A percentile compares a stretch with the other conserved stretches of the same genome.
phyloP scores from a whole-genome alignment of 2,113 vertebrate genomes.

The Gadus macrocephalus region DNA sequence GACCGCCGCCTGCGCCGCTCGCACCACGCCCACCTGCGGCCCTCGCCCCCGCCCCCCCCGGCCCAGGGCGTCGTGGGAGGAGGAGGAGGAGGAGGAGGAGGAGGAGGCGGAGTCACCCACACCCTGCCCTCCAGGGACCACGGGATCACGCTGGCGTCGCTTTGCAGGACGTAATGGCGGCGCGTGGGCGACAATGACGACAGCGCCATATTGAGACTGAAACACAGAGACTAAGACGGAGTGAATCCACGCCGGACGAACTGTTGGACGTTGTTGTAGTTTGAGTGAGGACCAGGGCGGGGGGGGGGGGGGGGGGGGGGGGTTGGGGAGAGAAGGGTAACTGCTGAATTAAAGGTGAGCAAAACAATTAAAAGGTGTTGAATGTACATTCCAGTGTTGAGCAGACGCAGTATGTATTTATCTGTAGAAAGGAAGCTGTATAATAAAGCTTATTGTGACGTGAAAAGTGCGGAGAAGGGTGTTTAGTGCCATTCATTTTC shows the following conservation, averaged over 20 bases:
- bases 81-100: background rate
- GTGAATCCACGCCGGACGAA: background rate
- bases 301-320: conserved; percentile 2
- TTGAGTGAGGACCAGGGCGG: conserved; percentile 1
- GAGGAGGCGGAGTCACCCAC: conserved; percentile 16
- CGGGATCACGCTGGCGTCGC: conserved; percentile 41
- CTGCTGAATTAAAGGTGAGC: too few relatives aligned
- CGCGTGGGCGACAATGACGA: conserved; percentile 26
- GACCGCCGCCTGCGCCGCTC: conserved; percentile 92
- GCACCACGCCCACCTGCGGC: conserved; percentile 55
- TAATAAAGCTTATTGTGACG: conserved; percentile 70
- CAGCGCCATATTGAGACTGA: conserved; percentile 47
- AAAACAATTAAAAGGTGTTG: conserved; percentile 30
- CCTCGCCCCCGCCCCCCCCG: conserved; percentile 29
- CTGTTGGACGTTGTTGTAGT: too few relatives aligned
- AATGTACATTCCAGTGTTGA: conserved; percentile 74
- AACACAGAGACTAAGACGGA: conserved; percentile 40
- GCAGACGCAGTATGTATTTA: conserved; percentile 68
- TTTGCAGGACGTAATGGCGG: conserved; percentile 66
- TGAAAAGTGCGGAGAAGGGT: conserved; percentile 43
- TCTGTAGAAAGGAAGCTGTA: conserved; percentile 63
- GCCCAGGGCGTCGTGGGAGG: conserved; percentile 47
- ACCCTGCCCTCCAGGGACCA: conserved; percentile 40
- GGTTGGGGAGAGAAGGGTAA: background rate
- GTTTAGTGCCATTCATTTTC: conserved; percentile 50